A percentile compares a stretch with the other conserved stretches of the same genome.
Evolutionary conservation across 2,113 vertebrate species (phyloP).

Genomic region (Cyanistes caeruleus): DNA sequence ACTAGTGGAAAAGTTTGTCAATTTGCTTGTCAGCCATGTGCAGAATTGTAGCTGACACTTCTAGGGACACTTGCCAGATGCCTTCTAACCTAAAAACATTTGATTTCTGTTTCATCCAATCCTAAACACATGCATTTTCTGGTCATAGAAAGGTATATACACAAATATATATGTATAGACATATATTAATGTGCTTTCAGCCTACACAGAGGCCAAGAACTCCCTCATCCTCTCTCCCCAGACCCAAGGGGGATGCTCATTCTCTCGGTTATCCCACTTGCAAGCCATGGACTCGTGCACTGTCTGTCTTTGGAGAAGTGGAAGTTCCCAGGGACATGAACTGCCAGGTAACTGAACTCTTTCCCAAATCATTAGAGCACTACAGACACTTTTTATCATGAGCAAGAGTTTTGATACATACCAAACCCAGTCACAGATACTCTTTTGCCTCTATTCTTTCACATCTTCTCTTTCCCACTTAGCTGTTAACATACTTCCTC

Average conservation of each 20-base stretch:
- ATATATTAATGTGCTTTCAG: background rate
- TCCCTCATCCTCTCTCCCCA: background rate
- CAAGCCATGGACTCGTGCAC: fast-evolving
- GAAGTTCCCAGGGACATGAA: background rate
- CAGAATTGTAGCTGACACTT: background rate
- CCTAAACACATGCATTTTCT: background rate
- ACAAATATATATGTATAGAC: background rate
- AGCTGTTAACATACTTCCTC: background rate
- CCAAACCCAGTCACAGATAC: background rate
- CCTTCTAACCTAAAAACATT: background rate
- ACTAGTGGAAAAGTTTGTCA: background rate
- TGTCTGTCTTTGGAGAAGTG: too few species aligned
- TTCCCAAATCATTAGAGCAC: background rate
- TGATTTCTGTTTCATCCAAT: background rate
- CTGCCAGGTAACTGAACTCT: background rate
- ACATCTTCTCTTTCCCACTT: background rate
- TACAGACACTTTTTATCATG: fast-evolving
- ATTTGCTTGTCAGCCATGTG: background rate
- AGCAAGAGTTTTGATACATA: background rate
- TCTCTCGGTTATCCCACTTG: background rate
- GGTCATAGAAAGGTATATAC: background rate
- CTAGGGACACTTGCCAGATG: background rate
- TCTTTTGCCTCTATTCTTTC: background rate
- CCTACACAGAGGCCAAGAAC: background rate
- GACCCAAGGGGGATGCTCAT: background rate